Base-by-base conservation (phyloP, 2,797 vertebrate species). In the Molossus alvarezi region DNA sequence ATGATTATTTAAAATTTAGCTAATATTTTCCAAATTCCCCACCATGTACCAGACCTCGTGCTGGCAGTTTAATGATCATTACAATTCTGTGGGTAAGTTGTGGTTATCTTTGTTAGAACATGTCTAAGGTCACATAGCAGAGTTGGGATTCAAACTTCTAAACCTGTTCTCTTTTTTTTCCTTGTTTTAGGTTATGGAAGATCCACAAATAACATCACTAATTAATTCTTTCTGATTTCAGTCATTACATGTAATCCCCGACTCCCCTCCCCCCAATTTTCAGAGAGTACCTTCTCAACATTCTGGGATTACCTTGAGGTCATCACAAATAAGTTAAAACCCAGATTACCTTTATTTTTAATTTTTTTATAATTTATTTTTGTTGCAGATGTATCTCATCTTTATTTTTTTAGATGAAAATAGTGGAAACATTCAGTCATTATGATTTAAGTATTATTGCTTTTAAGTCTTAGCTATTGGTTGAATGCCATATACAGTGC, bases 21-120 rank as follows among this genome's bases (percentile, higher is more conserved):
- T 91, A 37, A 21, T 15, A 4, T 77, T 90, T 94, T 48, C 27
- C n/a, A 29, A 90, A 58, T 90, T 93, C n/a, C 33, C 33, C 48
- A 72, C 67, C 67, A 14, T 27, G 5, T 83, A 48, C 51, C 17
- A 91, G 60, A 91, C 37, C n/a, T 64, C 80, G 45, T 95, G 58
- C 60, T 96, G 65, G 65, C 37, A 29, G 21, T 83, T 94, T 88
- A 94, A 91, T 65, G 60, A 37, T 89, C 94, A 90, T 57, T 84
- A 85, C 20, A 94, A 21, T 88, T 8, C 9, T 90, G 62, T 14
- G 8, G 37, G 18, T 81, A 77, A 90, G 33, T 72, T 84, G 60
- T 91, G 29, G 17, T 95, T 85, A n/a, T 81, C 53, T 93, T 82
- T 96, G 37, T 85, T 83, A 60, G 51, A 84, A 62, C 10, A 60